phyloP scores from a whole-genome alignment of 2,113 vertebrate genomes.

The Ceuthmochares aereus region DNA sequence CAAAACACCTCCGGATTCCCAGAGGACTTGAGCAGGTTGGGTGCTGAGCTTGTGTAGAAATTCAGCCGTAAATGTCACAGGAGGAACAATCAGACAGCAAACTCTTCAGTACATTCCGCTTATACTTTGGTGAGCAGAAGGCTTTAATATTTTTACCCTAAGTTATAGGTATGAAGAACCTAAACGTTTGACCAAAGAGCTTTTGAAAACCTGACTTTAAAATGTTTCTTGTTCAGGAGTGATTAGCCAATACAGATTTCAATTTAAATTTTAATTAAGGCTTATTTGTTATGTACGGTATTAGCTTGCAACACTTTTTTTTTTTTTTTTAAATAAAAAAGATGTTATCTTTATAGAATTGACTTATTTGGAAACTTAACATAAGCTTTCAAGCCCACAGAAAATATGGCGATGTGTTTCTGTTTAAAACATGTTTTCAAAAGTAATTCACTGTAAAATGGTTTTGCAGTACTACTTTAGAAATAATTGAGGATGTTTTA shows the following conservation, averaged over 20 bases:
- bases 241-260: constrained; percentile 49
- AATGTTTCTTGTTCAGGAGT: not conserved
- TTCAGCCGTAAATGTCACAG: constrained; percentile 31
- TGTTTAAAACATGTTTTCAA: constrained; percentile 76
- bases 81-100: constrained; percentile 20
- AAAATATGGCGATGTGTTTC: constrained; percentile 82
- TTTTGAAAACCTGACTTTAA: constrained; percentile 43
- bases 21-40: constrained; percentile 12
- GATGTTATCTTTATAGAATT: constrained; percentile 82
- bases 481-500: constrained; percentile 75
- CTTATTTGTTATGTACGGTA: constrained; percentile 73
- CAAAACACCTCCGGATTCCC: not conserved
- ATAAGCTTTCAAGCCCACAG: constrained; percentile 85
- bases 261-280: constrained; percentile 75
- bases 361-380: constrained; percentile 85
- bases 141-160: constrained; percentile 13
- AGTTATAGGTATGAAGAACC: constrained; percentile 11
- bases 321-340: constrained; percentile 72
- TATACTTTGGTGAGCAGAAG: not conserved
- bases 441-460: constrained; percentile 76
- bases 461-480: constrained; percentile 68
- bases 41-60: not conserved
- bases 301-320: constrained; percentile 75
- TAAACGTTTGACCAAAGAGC: not conserved
- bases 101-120: not conserved